Percentiles rank a stretch among this genome's conserved stretches.
These are phyloP conservation scores for Caenorhabditis plicata DNA, from an alignment of 2,888 invertebrate genomes.

Conservation along the genomic window DNA sequence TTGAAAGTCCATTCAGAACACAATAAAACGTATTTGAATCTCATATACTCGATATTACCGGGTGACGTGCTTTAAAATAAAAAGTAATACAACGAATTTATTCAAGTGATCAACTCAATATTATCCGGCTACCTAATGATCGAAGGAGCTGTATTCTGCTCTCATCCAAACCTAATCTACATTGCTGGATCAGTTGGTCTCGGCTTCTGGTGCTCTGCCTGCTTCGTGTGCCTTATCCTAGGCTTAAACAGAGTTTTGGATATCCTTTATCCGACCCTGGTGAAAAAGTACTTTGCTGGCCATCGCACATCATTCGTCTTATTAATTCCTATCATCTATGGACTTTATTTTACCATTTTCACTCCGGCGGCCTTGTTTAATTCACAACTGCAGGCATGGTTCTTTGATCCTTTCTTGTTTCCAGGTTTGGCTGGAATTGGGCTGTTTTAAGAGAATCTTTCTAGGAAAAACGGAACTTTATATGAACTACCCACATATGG, in stretches of 20 bases:
- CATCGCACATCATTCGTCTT: neutral
- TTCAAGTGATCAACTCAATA: conserved; percentile 1
- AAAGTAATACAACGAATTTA: no score
- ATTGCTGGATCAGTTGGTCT: neutral
- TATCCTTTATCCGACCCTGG: neutral
- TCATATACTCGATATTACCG: no score
- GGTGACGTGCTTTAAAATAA: no score
- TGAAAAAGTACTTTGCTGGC: neutral
- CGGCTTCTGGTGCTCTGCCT: conserved; percentile 2
- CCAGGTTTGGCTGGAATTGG: no score
- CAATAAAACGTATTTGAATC: no score
- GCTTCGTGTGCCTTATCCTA: conserved; percentile 1
- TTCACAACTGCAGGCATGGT: neutral
- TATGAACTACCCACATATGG: conserved; percentile 7
- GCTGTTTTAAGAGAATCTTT: no score
- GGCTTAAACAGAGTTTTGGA: conserved; percentile 1
- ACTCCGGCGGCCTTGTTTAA: neutral
- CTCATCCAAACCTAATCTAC: neutral
- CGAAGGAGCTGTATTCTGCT: conserved; percentile 1
- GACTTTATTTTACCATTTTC: conserved; percentile 1
- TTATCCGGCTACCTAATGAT: neutral
- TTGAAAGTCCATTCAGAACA: no score
- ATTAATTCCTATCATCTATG: neutral
- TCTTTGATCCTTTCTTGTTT: conserved; percentile 1
- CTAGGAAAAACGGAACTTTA: neutral